Percentiles rank a stretch among this genome's conserved stretches.
phyloP scores from a whole-genome alignment of 35 echinoderm and acorn worm species.

The Hemicentrotus pulcherrimus region DNA sequence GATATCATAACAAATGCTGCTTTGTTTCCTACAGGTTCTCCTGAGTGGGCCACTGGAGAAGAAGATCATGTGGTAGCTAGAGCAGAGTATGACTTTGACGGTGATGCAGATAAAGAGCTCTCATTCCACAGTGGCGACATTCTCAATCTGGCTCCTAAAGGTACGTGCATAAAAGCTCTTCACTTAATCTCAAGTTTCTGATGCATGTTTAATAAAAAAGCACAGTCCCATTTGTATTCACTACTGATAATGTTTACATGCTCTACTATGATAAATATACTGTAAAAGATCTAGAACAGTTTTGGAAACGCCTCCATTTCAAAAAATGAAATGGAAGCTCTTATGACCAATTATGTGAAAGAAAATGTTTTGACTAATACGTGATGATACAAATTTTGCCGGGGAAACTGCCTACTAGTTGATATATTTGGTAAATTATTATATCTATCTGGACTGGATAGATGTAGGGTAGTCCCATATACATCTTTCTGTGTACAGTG shows the following conservation, averaged over 20 bases:
- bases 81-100: constrained; percentile 90
- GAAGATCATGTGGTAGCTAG: constrained; percentile 93
- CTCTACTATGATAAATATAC: background rate
- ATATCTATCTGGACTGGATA: no score
- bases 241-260: background rate
- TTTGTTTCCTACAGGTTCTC: background rate
- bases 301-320: no score
- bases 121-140: constrained; percentile 73
- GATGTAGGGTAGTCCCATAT: no score
- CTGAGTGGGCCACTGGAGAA: constrained; percentile 85
- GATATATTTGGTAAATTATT: no score
- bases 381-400: no score
- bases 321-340: no score
- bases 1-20: background rate
- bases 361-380: no score
- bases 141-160: constrained; percentile 92
- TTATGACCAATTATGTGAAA: no score
- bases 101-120: constrained; percentile 65
- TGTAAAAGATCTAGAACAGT: no score
- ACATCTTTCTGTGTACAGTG: no score
- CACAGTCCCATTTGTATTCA: background rate
- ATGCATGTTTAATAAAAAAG: background rate
- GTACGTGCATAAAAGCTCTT: constrained; percentile 33
- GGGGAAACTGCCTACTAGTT: no score
- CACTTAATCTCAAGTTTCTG: background rate